Base-by-base conservation (phyloP, 2,797 vertebrate genomes). In the Amniataba percoides region DNA sequence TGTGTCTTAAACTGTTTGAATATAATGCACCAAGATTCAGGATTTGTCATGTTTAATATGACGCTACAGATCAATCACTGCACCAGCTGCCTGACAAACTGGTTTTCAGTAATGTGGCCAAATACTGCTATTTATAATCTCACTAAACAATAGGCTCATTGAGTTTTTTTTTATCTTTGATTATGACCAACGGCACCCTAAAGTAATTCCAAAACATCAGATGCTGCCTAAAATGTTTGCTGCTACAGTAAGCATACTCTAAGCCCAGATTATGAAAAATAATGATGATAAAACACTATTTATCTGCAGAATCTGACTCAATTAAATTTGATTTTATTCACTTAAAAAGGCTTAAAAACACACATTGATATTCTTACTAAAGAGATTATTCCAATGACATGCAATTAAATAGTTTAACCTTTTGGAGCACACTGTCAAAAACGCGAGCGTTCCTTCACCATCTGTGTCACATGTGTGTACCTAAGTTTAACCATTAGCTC, bases 401-500 rank as follows among this genome's bases (percentile, higher is more conserved):
- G 5, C 3, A n/a, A 39, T 18, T 1, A 55, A 56, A 48, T 11
- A n/a, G 8, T 10, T 36, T 2, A 18, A 67, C 10, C 4, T 21
- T 5, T 9, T 11, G 9, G 45, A 58, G 36, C 39, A 71, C 58
- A n/a, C 18, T 34, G 45, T 10, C 15, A n/a, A 46, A 39, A 74
- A 34, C 15, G 2, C 12, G 14, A 19, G 25, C 23, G 40, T 42
- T 34, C 14, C 63, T 64, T 56, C 16, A 25, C 27, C 36, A 18
- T 14, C 40, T 60, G 65, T 61, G 39, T 52, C 49, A 19, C n/a
- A 0, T 60, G 34, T 65, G 83, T 86, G 78, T 81, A 63, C 56
- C n/a, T 73, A 66, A 68, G 89, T 86, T 89, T 82, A 92, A 93
- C 25, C 81, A 91, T 86, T 88, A 83, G 71, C 88, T 48, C 60